These are phyloP conservation scores for Drosophila sturtevanti DNA, from an alignment of 1,140 invertebrate species.

Conservation along the genomic window DNA sequence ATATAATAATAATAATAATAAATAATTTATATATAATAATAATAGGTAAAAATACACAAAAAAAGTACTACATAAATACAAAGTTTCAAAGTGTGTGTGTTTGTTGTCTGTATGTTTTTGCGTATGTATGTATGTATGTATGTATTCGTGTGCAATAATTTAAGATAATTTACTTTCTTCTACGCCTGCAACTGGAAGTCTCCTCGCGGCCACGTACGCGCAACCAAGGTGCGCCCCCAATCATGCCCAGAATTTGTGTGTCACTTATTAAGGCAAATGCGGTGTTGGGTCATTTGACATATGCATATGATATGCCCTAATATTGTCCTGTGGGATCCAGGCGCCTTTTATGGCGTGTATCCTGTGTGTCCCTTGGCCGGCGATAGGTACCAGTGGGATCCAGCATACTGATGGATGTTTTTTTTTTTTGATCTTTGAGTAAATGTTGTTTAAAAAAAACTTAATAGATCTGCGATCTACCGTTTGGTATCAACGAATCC, in stretches of 20 bases:
- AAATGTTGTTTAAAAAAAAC: constrained; percentile 1
- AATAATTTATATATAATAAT: constrained; percentile 61
- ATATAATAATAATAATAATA: constrained; percentile 60
- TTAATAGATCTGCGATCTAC: too few species aligned
- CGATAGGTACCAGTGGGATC: constrained; percentile 79
- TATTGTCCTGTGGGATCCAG: constrained; percentile 81
- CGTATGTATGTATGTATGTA: neutral
- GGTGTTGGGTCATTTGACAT: constrained; percentile 24
- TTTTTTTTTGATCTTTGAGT: constrained; percentile 11
- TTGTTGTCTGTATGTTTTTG: too few species aligned
- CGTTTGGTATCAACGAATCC: neutral
- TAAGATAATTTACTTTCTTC: constrained; percentile 64
- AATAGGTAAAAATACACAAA: constrained; percentile 48
- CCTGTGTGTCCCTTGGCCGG: constrained; percentile 61
- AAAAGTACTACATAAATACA: constrained; percentile 72
- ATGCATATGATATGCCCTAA: constrained; percentile 25
- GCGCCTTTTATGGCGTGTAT: constrained; percentile 65
- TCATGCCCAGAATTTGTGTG: constrained; percentile 57
- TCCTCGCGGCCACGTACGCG: constrained; percentile 81
- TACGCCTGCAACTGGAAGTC: constrained; percentile 81
- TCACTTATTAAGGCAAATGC: constrained; percentile 68
- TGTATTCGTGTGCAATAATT: neutral
- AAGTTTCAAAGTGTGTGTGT: constrained; percentile 25
- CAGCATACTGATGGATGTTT: constrained; percentile 56
- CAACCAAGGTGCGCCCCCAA: constrained; percentile 76